A percentile compares a stretch with the other conserved stretches of the same genome.
These are phyloP conservation scores for Ambastaia sidthimunki DNA, from an alignment of 2,797 vertebrate genomes.

Conservation along the genomic window DNA sequence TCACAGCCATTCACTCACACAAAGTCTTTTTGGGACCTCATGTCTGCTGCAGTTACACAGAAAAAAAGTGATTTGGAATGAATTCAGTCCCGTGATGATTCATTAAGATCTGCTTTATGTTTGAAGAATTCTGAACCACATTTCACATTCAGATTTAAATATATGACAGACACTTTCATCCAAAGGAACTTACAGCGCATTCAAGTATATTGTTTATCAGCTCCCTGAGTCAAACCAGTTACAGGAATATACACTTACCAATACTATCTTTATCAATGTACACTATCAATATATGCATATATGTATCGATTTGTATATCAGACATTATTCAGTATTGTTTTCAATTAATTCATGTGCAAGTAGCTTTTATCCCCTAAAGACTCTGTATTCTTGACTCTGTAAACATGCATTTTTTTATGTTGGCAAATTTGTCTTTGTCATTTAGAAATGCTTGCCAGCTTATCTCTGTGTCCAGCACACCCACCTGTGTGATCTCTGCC, in stretches of 20 bases:
- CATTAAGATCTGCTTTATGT: neutral
- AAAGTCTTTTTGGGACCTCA: neutral
- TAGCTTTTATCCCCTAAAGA: neutral
- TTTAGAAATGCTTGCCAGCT: conserved; percentile 6
- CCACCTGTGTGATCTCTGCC: neutral
- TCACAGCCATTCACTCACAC: neutral
- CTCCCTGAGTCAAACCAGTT: neutral
- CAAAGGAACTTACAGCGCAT: neutral
- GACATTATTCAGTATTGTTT: neutral
- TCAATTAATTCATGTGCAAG: neutral
- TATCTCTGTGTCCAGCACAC: neutral
- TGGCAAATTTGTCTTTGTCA: conserved; percentile 11
- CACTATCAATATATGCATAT: too few relatives aligned
- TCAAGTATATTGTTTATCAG: neutral
- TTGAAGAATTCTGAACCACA: neutral
- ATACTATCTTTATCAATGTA: too few relatives aligned
- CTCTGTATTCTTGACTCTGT: neutral
- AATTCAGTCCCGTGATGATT: conserved; percentile 56
- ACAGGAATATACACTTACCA: too few relatives aligned
- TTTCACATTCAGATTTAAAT: neutral
- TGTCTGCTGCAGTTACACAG: conserved; percentile 52
- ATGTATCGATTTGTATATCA: neutral
- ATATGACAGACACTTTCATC: neutral
- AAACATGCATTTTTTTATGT: neutral
- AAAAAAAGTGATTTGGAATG: conserved; percentile 64